Percentiles rank a stretch among this genome's conserved stretches.
Evolutionary conservation across 2,888 invertebrate genomes (phyloP).

Genomic region (Napeogenes inachia): DNA sequence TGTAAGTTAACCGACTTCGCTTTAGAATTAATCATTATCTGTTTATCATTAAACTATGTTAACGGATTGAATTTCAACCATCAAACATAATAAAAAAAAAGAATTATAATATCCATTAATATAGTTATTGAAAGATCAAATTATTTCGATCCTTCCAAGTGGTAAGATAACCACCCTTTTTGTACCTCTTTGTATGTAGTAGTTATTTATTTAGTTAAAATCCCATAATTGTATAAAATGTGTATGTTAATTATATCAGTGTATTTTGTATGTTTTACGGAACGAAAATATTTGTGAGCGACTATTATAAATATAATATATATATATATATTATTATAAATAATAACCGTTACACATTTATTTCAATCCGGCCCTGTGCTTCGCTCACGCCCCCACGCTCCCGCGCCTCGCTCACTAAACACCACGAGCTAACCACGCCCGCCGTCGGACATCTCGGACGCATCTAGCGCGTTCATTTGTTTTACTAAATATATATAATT

Average conservation of each 20-base stretch:
- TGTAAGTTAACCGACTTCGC: conserved; percentile 26
- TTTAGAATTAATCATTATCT: conserved; percentile 14
- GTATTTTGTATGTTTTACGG: conserved; percentile 15
- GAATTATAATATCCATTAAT: neutral
- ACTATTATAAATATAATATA: neutral
- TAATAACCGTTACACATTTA: conserved; percentile 17
- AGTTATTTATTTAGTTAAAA: no score
- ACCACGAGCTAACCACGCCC: conserved; percentile 57
- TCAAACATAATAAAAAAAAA: neutral
- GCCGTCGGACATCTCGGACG: conserved; percentile 30
- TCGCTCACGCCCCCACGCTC: conserved; percentile 67
- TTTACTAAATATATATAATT: no score
- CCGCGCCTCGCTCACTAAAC: conserved; percentile 71
- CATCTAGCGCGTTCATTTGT: neutral
- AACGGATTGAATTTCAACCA: neutral
- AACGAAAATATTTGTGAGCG: conserved; percentile 10
- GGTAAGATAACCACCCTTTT: no score
- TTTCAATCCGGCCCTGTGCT: conserved; percentile 47
- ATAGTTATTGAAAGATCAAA: neutral
- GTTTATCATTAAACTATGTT: conserved; percentile 7
- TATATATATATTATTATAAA: neutral
- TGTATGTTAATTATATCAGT: conserved; percentile 12
- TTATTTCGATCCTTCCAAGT: neutral
- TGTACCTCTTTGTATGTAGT: no score
- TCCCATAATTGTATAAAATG: conserved; percentile 2